phyloP scores from a whole-genome alignment of 2,113 vertebrate genomes.

The Mustelus asterias region DNA sequence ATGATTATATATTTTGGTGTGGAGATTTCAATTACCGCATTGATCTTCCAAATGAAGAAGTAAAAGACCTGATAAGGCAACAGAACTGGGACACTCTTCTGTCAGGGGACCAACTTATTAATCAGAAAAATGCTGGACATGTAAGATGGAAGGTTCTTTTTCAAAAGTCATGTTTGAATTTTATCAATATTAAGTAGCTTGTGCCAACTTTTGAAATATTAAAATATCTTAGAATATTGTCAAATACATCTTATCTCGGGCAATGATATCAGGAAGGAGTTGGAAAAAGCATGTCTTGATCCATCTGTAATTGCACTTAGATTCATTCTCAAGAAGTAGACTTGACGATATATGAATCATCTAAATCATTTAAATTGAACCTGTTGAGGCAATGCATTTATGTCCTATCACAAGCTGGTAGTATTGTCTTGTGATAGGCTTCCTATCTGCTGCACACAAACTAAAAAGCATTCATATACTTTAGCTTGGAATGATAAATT shows the following conservation, averaged over 20 bases:
- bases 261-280: neutral
- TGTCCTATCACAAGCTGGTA: neutral
- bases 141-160: slow-evolving; percentile 51
- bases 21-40: slow-evolving; percentile 99
- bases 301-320: neutral
- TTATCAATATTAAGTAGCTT: neutral
- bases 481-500: neutral
- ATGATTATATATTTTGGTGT: slow-evolving; percentile 98
- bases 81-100: slow-evolving; percentile 89
- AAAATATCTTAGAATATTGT: neutral
- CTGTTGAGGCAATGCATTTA: neutral
- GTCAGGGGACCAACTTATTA: slow-evolving; percentile 84
- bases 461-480: neutral
- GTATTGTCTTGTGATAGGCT: neutral
- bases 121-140: slow-evolving; percentile 84
- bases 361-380: neutral
- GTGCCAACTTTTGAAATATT: neutral
- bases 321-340: slow-evolving; percentile 12
- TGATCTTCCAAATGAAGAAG: slow-evolving; percentile 87
- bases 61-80: slow-evolving; percentile 86
- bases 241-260: neutral
- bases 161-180: neutral
- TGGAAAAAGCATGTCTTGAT: neutral
- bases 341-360: neutral
- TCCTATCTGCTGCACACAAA: neutral